These are phyloP conservation scores for Alexandromys fortis DNA, from an alignment of 2,113 vertebrate species.

Conservation along the genomic window DNA sequence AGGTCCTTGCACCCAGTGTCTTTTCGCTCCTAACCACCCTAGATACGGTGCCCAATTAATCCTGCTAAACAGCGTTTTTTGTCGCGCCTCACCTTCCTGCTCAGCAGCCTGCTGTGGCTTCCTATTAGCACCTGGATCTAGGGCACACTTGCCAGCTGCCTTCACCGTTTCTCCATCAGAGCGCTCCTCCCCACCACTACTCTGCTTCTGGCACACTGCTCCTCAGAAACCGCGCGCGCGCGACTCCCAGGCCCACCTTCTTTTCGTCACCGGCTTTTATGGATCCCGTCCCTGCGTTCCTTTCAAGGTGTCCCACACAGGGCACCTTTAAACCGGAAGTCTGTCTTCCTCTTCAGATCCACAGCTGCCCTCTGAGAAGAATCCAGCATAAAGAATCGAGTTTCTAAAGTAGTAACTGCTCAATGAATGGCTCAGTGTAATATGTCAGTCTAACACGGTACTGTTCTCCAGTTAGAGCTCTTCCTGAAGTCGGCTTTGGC, in stretches of 20 bases:
- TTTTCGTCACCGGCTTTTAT: constrained; percentile 22
- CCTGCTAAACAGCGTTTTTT: constrained; percentile 66
- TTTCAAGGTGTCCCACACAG: not conserved
- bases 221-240: not conserved
- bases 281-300: not conserved
- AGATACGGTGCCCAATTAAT: constrained; percentile 44
- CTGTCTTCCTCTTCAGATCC: constrained; percentile 48
- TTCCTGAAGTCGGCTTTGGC: not conserved
- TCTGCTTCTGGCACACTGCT: not conserved
- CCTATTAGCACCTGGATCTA: constrained; percentile 39
- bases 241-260: not conserved
- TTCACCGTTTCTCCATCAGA: constrained; percentile 27
- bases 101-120: not conserved
- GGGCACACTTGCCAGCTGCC: constrained; percentile 13
- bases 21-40: constrained; percentile 4
- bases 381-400: not conserved
- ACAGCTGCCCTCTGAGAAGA: constrained; percentile 35
- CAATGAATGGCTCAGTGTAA: not conserved
- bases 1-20: not conserved
- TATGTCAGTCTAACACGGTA: not conserved
- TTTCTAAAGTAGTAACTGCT: constrained; percentile 10
- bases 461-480: not conserved
- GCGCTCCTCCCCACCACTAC: not conserved
- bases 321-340: not conserved
- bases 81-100: not conserved